Conservation (phyloP, 2,888 invertebrate species). For the Brachylomia viminalis region DNA sequence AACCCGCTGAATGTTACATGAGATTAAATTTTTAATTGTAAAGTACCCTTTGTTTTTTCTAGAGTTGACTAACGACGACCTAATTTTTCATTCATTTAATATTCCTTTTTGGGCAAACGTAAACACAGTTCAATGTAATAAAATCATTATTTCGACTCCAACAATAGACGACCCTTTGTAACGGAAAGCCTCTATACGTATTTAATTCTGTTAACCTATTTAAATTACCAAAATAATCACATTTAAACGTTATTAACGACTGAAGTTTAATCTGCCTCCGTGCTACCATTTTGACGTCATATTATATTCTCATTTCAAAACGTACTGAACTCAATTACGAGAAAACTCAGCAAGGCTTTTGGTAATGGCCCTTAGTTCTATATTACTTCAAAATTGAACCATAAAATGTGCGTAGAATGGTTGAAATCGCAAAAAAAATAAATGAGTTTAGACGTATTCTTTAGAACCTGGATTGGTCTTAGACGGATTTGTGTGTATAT, state of each 20-base stretch:
- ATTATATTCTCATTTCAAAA: slow-evolving; percentile 45
- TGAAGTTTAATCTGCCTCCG: slow-evolving; percentile 20
- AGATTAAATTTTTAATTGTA: neutral
- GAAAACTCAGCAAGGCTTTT: slow-evolving; percentile 41
- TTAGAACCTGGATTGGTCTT: slow-evolving; percentile 2
- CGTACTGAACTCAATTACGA: slow-evolving; percentile 41
- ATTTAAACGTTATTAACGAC: slow-evolving; percentile 38
- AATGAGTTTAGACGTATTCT: neutral
- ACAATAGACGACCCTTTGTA: neutral
- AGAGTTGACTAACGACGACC: neutral
- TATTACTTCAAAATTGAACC: slow-evolving; percentile 1
- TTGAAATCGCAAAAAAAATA: neutral
- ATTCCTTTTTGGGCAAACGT: neutral
- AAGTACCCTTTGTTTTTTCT: neutral
- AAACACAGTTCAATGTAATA: neutral
- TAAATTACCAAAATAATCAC: slow-evolving; percentile 31
- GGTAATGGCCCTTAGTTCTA: neutral
- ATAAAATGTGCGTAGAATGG: rapidly evolving
- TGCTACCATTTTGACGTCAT: slow-evolving; percentile 32
- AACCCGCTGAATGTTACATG: neutral
- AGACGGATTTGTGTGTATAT: neutral
- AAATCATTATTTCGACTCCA: slow-evolving; percentile 19
- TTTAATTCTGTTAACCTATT: slow-evolving; percentile 30
- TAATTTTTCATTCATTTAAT: neutral
- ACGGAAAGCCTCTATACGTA: slow-evolving; percentile 4